A percentile compares a stretch with the other conserved stretches of the same genome.
These are phyloP conservation scores for Vanacampus margaritifer DNA, from an alignment of 2,113 vertebrate species.

Conservation along the genomic window DNA sequence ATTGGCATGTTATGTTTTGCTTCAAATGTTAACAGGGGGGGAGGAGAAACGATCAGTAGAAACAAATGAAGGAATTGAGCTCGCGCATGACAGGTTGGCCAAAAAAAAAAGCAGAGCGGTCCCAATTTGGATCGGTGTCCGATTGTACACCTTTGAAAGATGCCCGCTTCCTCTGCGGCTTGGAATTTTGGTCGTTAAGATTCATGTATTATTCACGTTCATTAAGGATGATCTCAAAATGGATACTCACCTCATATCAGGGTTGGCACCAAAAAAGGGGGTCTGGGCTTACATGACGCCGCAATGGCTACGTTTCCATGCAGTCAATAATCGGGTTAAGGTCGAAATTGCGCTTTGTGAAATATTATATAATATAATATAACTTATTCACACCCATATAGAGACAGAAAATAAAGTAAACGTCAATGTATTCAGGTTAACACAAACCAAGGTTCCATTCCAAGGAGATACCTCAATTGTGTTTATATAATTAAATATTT, in stretches of 20 bases:
- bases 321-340: too few relatives aligned
- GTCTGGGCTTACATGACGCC: too few relatives aligned
- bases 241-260: neutral
- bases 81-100: neutral
- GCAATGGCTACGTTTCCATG: too few relatives aligned
- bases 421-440: too few relatives aligned
- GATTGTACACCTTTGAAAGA: neutral
- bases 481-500: too few relatives aligned
- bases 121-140: neutral
- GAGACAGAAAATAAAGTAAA: too few relatives aligned
- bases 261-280: too few relatives aligned
- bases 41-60: constrained; percentile 3
- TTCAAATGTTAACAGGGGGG: constrained; percentile 20
- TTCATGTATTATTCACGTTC: neutral
- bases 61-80: constrained; percentile 8
- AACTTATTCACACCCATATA: too few relatives aligned
- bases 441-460: too few relatives aligned
- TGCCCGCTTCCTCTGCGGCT: neutral
- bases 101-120: neutral
- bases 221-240: neutral
- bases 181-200: neutral
- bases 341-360: too few relatives aligned
- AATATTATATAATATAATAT: too few relatives aligned
- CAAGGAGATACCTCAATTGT: too few relatives aligned
- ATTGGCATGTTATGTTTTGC: constrained; percentile 3